Evolutionary conservation across 2,113 vertebrate species (phyloP).

Genomic region (Hiodon alosoides): DNA sequence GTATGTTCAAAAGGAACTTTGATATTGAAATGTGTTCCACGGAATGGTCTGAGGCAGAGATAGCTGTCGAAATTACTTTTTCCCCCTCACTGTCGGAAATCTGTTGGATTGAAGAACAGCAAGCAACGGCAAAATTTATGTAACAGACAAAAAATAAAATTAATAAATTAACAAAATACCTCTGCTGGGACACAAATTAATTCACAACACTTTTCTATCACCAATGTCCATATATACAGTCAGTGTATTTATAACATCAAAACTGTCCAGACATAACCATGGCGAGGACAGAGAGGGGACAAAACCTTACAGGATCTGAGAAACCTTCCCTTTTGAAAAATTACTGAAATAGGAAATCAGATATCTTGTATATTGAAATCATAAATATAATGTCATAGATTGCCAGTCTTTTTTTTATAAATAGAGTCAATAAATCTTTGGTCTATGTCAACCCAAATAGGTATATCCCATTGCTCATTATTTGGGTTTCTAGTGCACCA

Average conservation of each 20-base stretch:
- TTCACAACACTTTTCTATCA: too few relatives aligned
- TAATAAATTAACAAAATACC: neutral
- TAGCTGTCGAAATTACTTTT: neutral
- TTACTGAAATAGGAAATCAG: constrained; percentile 6
- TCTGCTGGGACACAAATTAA: neutral
- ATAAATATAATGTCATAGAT: constrained; percentile 1
- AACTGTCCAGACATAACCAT: neutral
- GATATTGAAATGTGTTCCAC: constrained; percentile 4
- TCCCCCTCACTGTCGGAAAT: neutral
- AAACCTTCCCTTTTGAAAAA: neutral
- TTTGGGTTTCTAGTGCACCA: constrained; percentile 1
- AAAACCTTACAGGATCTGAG: neutral
- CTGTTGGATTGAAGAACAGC: neutral
- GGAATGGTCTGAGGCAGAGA: neutral
- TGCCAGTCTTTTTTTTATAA: neutral
- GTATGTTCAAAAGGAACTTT: neutral
- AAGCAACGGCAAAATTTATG: constrained; percentile 5
- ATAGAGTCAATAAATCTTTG: constrained; percentile 16
- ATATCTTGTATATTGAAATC: neutral
- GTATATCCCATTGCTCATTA: constrained; percentile 13
- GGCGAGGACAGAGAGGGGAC: neutral
- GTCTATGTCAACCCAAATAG: constrained; percentile 1
- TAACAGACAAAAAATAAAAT: neutral
- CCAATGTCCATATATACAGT: neutral
- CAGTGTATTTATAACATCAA: neutral